Evolutionary conservation across 2,888 invertebrate species (phyloP).

Genomic region (Eilema depressum): DNA sequence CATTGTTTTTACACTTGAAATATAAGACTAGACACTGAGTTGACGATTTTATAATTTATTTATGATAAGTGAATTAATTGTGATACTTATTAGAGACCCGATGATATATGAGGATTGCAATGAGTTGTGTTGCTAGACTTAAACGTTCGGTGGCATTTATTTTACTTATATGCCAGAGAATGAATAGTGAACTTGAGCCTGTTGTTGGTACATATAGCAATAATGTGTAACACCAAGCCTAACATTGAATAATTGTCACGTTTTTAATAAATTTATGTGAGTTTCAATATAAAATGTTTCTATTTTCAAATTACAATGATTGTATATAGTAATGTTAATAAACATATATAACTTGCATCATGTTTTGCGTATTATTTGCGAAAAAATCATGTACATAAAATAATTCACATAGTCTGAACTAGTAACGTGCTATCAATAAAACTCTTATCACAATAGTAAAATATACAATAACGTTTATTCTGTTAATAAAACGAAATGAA

Average conservation of each 20-base stretch:
- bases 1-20: conserved; percentile 81
- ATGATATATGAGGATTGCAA: conserved; percentile 68
- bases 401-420: conserved; percentile 24
- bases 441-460: conserved; percentile 39
- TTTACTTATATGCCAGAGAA: conserved; percentile 64
- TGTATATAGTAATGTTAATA: conserved; percentile 86
- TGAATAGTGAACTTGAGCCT: conserved; percentile 52
- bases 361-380: conserved; percentile 47
- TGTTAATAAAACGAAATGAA: conserved; percentile 37
- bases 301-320: conserved; percentile 84
- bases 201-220: conserved; percentile 61
- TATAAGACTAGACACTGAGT: conserved; percentile 77
- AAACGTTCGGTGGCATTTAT: conserved; percentile 70
- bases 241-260: conserved; percentile 72
- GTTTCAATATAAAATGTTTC: conserved; percentile 81
- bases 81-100: conserved; percentile 80
- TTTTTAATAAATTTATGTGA: conserved; percentile 80
- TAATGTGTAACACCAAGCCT: conserved; percentile 76
- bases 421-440: conserved; percentile 27
- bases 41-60: conserved; percentile 86
- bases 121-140: conserved; percentile 68
- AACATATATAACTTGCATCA: conserved; percentile 82
- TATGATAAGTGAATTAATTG: conserved; percentile 85
- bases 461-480: conserved; percentile 37
- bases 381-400: conserved; percentile 26